A percentile compares a stretch with the other conserved stretches of the same genome.
These are phyloP conservation scores for Luperina nickerlii DNA, from an alignment of 2,888 invertebrate species.

Conservation along the genomic window DNA sequence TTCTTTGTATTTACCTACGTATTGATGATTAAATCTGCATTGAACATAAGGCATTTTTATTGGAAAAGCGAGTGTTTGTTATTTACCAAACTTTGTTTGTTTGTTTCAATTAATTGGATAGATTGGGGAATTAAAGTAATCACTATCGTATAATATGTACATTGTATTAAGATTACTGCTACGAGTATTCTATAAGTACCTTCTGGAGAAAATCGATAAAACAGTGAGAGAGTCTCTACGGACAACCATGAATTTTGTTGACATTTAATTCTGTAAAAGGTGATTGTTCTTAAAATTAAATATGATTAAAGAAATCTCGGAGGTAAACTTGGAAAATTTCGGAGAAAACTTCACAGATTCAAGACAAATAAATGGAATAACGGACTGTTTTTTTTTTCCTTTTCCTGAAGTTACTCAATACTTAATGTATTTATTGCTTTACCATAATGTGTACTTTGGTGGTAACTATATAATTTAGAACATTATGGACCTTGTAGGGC, in stretches of 20 bases:
- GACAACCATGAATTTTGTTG: neutral
- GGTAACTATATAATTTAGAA: too few relatives aligned
- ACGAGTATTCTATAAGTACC: neutral
- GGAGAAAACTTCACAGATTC: neutral
- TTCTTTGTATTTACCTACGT: conserved; percentile 22
- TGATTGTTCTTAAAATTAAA: too few relatives aligned
- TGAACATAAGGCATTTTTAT: conserved; percentile 10
- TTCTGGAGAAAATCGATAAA: neutral
- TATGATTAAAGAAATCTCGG: neutral
- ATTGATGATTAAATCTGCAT: conserved; percentile 11
- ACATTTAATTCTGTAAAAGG: neutral
- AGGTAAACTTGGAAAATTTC: neutral
- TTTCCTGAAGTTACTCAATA: too few relatives aligned
- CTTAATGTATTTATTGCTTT: too few relatives aligned
- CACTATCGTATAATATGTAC: neutral
- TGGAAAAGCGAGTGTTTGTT: neutral
- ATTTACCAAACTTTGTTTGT: conserved; percentile 20
- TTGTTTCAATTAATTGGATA: conserved; percentile 33
- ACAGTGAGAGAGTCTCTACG: neutral
- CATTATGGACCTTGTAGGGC: too few relatives aligned
- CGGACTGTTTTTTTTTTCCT: neutral
- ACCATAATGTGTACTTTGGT: too few relatives aligned
- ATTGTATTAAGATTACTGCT: neutral
- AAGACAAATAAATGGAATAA: neutral
- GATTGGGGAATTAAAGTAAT: neutral